phyloP scores from a whole-genome alignment of 2,113 vertebrate species.

The Oreochromis tanganicae region DNA sequence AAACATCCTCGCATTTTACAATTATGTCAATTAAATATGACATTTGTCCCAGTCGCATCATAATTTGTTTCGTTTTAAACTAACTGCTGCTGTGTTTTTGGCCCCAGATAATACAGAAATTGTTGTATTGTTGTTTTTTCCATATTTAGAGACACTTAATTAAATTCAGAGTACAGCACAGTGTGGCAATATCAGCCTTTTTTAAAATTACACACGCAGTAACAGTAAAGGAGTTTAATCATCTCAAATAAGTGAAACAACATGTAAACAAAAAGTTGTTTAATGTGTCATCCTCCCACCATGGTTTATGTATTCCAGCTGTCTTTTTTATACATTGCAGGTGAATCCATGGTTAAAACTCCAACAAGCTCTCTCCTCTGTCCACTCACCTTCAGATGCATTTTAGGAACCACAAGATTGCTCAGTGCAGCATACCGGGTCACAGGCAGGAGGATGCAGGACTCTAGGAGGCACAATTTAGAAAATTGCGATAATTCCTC shows the following conservation, averaged over 20 bases:
- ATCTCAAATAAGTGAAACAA: background rate
- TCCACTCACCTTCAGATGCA: background rate
- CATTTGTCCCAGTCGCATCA: background rate
- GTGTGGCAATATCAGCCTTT: background rate
- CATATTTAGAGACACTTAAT: background rate
- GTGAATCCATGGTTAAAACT: background rate
- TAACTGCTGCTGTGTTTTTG: accelerated
- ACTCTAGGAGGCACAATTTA: background rate
- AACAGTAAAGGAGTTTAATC: background rate
- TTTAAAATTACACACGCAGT: background rate
- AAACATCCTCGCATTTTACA: background rate
- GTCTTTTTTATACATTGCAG: background rate
- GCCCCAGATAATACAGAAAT: background rate
- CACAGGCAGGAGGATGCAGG: background rate
- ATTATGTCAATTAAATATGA: background rate
- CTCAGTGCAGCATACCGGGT: background rate
- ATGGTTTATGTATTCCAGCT: background rate
- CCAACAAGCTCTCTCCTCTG: background rate
- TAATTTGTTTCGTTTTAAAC: background rate
- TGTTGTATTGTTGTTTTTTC: background rate
- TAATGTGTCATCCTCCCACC: background rate
- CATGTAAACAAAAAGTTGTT: background rate
- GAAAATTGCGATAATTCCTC: background rate
- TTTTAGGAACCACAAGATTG: background rate
- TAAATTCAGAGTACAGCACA: background rate